These are phyloP conservation scores for Aelia acuminata DNA, from an alignment of 2,888 invertebrate species.

Conservation along the genomic window DNA sequence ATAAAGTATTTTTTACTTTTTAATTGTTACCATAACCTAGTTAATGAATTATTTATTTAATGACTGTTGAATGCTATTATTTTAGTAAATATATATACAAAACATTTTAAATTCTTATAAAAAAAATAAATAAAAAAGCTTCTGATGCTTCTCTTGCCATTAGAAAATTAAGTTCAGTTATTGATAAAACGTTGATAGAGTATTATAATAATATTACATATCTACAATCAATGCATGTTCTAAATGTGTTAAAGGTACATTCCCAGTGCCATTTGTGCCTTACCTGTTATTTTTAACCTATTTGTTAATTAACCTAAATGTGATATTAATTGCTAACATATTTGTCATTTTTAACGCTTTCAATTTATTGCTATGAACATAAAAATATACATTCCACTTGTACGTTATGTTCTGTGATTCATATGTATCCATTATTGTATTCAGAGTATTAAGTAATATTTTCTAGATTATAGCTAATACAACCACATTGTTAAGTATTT, in stretches of 20 bases:
- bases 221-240: not conserved
- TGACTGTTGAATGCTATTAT: constrained; percentile 17
- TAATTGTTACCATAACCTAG: constrained; percentile 37
- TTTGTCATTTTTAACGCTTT: constrained; percentile 19
- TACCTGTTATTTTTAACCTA: constrained; percentile 11
- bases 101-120: not conserved
- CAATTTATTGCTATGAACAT: constrained; percentile 3
- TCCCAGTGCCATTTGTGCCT: constrained; percentile 45
- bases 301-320: constrained; percentile 17
- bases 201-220: constrained; percentile 4
- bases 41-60: constrained; percentile 25
- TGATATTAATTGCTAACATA: constrained; percentile 42
- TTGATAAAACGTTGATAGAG: not conserved
- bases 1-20: not conserved
- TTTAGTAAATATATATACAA: not conserved
- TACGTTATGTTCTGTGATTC: not conserved
- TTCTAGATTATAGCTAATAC: not conserved
- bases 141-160: constrained; percentile 33
- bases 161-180: not conserved
- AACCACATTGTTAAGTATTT: not conserved
- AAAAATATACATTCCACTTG: constrained; percentile 31
- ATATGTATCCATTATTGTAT: not conserved
- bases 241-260: not conserved
- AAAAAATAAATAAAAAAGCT: not conserved
- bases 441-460: not conserved